phyloP scores from a whole-genome alignment of 2,888 invertebrate species.

The Oxyteleia sp. region DNA sequence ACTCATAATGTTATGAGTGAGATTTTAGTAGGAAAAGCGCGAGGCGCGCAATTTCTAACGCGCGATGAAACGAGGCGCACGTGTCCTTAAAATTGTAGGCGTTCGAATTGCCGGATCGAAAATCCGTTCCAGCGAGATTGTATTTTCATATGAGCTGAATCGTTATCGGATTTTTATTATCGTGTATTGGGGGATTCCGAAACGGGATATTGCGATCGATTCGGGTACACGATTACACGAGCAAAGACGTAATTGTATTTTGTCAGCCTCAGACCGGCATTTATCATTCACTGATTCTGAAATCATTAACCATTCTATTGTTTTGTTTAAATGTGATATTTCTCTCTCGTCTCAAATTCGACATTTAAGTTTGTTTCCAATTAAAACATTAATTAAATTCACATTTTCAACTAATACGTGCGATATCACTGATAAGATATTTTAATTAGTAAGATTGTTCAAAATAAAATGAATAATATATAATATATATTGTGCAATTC shows the following conservation, averaged over 20 bases:
- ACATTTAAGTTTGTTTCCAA: too few species aligned
- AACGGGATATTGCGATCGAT: conserved; percentile 36
- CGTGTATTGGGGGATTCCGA: conserved; percentile 20
- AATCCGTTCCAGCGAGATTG: conserved; percentile 32
- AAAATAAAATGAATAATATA: too few species aligned
- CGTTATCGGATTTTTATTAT: conserved; percentile 54
- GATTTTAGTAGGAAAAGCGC: conserved; percentile 25
- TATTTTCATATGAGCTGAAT: conserved; percentile 39
- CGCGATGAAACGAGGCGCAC: conserved; percentile 18
- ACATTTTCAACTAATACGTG: too few species aligned
- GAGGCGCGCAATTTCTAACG: conserved; percentile 21
- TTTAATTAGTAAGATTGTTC: too few species aligned
- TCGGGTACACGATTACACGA: conserved; percentile 19
- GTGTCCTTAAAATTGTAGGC: conserved; percentile 41
- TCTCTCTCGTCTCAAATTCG: too few species aligned
- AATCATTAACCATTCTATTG: conserved; percentile 2
- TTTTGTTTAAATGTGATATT: neutral
- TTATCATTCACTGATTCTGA: conserved; percentile 10
- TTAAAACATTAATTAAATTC: too few species aligned
- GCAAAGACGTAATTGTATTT: conserved; percentile 25
- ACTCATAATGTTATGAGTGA: conserved; percentile 17
- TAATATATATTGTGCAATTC: too few species aligned
- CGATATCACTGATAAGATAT: too few species aligned
- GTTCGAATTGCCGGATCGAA: conserved; percentile 8
- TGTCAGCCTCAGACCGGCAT: neutral